Conservation (phyloP, 2,888 invertebrate genomes). For the Empis stercorea region DNA sequence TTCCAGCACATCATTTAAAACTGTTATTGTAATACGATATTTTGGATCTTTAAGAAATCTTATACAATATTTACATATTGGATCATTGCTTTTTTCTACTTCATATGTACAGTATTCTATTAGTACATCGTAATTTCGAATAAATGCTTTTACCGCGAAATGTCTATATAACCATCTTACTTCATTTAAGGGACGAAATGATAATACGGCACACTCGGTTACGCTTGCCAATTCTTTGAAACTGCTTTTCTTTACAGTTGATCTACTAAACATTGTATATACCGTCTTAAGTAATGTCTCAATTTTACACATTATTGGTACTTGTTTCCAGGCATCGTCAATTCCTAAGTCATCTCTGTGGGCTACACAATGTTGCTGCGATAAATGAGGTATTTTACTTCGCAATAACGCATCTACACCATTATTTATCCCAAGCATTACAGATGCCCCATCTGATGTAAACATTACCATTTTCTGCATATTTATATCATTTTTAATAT, state of each 20-base stretch:
- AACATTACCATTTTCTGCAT: slow-evolving; percentile 3
- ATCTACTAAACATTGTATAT: not conserved
- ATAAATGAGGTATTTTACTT: slow-evolving; percentile 5
- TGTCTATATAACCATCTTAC: slow-evolving; percentile 4
- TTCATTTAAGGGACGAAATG: not conserved
- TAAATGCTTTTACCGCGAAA: slow-evolving; percentile 5
- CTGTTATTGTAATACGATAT: slow-evolving; percentile 2
- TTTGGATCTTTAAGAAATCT: slow-evolving; percentile 3
- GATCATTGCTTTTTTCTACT: slow-evolving; percentile 4
- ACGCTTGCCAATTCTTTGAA: slow-evolving; percentile 6
- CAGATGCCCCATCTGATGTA: slow-evolving; percentile 2
- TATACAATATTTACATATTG: slow-evolving; percentile 4
- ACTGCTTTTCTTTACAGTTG: not conserved
- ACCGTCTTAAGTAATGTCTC: not conserved
- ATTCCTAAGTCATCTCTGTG: slow-evolving; percentile 3
- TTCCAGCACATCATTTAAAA: slow-evolving; percentile 5
- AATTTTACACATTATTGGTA: not conserved
- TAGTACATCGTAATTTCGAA: slow-evolving; percentile 1
- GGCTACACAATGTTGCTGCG: slow-evolving; percentile 5
- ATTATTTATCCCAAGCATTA: not conserved
- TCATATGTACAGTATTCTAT: slow-evolving; percentile 2
- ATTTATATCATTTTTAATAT: slow-evolving; percentile 2
- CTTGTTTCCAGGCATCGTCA: not conserved
- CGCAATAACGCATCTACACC: slow-evolving; percentile 4
- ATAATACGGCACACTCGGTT: slow-evolving; percentile 4